phyloP scores from a whole-genome alignment of 2,888 invertebrate species.

The Nymphalis c-album region DNA sequence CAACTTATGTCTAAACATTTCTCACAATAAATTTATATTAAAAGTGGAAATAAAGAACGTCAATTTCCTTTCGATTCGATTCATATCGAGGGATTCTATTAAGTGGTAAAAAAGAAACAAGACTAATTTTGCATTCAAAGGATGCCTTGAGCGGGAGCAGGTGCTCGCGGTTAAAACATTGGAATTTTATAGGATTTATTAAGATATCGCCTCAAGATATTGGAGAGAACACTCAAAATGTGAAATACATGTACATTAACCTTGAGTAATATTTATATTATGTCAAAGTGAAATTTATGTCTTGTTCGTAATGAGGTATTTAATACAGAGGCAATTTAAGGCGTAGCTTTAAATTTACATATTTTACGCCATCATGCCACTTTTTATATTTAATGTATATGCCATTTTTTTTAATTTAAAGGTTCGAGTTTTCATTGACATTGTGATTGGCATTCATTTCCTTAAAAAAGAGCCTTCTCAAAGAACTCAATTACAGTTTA shows the following conservation, averaged over 20 bases:
- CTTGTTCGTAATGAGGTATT: conserved; percentile 1
- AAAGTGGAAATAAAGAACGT: conserved; percentile 57
- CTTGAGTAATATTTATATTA: conserved; percentile 26
- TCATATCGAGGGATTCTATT: conserved; percentile 67
- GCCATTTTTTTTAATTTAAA: conserved; percentile 51
- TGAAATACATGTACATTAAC: conserved; percentile 49
- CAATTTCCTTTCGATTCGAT: conserved; percentile 72
- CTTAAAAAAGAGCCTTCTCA: conserved; percentile 68
- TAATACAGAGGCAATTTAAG: conserved; percentile 1
- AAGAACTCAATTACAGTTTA: conserved; percentile 77
- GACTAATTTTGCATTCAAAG: conserved; percentile 79
- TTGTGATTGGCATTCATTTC: conserved; percentile 68
- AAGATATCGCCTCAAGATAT: conserved; percentile 74
- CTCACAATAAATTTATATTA: conserved; percentile 41
- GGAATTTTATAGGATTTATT: conserved; percentile 79
- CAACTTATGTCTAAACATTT: conserved; percentile 29
- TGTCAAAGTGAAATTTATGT: conserved; percentile 33
- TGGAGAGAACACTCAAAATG: conserved; percentile 61
- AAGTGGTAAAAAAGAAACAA: conserved; percentile 81
- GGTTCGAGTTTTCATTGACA: conserved; percentile 50
- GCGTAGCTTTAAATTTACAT: conserved; percentile 17
- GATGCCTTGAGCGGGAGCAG: conserved; percentile 70
- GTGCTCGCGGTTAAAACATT: conserved; percentile 78
- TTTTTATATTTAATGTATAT: conserved; percentile 18
- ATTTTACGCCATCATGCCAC: neutral